phyloP scores from a whole-genome alignment of 2,797 vertebrate species.

The Gadopsis bispinosus region DNA sequence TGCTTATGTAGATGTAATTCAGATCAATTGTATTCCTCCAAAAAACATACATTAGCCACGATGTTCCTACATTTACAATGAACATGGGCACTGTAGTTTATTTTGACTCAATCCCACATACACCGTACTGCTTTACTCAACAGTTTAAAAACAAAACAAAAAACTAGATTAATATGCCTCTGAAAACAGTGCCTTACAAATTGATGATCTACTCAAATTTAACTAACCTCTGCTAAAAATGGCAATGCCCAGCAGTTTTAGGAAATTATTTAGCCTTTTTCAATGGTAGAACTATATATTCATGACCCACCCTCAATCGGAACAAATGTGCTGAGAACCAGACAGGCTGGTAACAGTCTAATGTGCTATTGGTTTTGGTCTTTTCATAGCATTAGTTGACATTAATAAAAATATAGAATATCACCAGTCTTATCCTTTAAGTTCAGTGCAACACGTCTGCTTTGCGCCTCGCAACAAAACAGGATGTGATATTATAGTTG shows the following conservation, averaged over 20 bases:
- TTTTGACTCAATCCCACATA: not conserved
- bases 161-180: not conserved
- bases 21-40: not conserved
- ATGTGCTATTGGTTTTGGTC: not conserved
- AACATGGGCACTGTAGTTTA: not conserved
- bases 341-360: not conserved
- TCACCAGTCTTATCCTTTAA: constrained; percentile 1
- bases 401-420: not conserved
- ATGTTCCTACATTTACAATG: not conserved
- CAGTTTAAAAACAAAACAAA: no score
- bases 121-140: not conserved
- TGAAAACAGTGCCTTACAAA: not conserved
- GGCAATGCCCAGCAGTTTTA: not conserved
- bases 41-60: not conserved
- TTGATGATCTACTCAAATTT: not conserved
- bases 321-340: not conserved
- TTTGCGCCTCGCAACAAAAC: constrained; percentile 19
- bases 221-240: not conserved
- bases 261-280: not conserved
- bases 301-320: not conserved
- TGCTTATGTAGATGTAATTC: not conserved
- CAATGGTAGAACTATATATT: not conserved
- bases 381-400: not conserved
- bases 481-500: constrained; percentile 25
- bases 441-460: not conserved